A percentile compares a stretch with the other conserved stretches of the same genome.
Evolutionary conservation across 2,113 vertebrate species (phyloP).

Genomic region (Thinocorus orbignyianus): DNA sequence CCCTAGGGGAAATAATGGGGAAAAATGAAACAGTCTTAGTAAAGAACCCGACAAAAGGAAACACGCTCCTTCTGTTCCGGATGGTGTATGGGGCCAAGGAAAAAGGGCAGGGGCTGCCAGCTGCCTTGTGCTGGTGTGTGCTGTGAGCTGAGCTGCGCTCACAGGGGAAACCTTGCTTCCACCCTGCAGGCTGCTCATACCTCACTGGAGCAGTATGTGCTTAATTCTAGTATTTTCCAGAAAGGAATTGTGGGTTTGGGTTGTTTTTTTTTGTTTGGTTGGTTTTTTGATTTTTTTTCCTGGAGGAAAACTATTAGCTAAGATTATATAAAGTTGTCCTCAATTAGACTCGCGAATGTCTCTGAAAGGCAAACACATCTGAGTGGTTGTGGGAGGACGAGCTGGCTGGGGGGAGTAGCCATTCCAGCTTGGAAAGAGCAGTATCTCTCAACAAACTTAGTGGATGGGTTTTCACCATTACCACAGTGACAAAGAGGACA

Average conservation of each 20-base stretch:
- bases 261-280: too few relatives aligned
- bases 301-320: not conserved
- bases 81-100: not conserved
- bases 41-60: not conserved
- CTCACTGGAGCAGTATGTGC: not conserved
- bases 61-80: not conserved
- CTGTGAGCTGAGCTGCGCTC: not conserved
- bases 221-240: not conserved
- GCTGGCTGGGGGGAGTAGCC: not conserved
- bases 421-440: not conserved
- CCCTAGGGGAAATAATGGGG: not conserved
- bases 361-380: not conserved
- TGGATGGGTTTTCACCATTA: not conserved
- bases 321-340: not conserved
- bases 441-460: not conserved
- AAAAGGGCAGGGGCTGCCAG: not conserved
- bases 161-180: not conserved
- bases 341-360: not conserved
- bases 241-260: not conserved
- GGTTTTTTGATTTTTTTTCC: not conserved
- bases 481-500: not conserved
- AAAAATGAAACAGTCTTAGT: not conserved
- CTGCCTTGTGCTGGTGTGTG: not conserved
- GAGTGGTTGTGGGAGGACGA: not conserved
- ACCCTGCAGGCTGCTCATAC: not conserved